Conservation (phyloP, 2,113 vertebrate species). For the Scatophagus argus region DNA sequence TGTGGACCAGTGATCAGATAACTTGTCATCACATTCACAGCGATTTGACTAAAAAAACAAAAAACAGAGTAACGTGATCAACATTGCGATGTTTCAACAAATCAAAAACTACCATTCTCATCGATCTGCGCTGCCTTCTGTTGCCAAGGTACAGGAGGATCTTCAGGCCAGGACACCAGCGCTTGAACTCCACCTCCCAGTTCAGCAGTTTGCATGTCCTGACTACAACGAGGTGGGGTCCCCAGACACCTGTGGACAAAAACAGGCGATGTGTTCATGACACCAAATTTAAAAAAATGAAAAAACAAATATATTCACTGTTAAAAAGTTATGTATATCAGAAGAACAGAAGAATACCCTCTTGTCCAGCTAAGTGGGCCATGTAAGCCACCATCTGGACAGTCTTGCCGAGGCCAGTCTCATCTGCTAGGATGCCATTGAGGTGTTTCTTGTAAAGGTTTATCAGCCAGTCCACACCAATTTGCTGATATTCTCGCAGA, state of each 20-base stretch:
- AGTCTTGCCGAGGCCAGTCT: slow-evolving; percentile 91
- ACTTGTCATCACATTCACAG: neutral
- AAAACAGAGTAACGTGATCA: neutral
- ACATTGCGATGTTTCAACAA: neutral
- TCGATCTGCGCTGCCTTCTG: slow-evolving; percentile 87
- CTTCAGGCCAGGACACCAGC: slow-evolving; percentile 94
- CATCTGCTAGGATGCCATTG: slow-evolving; percentile 93
- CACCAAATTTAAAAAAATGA: neutral
- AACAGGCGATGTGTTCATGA: neutral
- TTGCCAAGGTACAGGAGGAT: slow-evolving; percentile 91
- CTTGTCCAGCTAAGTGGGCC: slow-evolving; percentile 91
- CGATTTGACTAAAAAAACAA: neutral
- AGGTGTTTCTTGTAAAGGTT: slow-evolving; percentile 91
- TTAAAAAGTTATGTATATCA: neutral
- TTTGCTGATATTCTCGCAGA: slow-evolving; percentile 93
- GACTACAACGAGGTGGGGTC: slow-evolving; percentile 92
- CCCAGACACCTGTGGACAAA: slow-evolving; percentile 88
- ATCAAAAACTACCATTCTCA: slow-evolving; percentile 86
- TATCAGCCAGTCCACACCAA: slow-evolving; percentile 92
- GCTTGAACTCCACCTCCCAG: slow-evolving; percentile 94
- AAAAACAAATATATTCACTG: neutral
- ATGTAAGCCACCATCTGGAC: slow-evolving; percentile 94
- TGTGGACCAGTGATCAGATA: slow-evolving; percentile 58
- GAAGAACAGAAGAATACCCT: slow-evolving; percentile 81
- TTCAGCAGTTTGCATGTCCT: slow-evolving; percentile 91